Percentiles rank a stretch among this genome's conserved stretches.
Conservation (phyloP, 2,113 vertebrate species). For the Eulemur rufifrons region DNA sequence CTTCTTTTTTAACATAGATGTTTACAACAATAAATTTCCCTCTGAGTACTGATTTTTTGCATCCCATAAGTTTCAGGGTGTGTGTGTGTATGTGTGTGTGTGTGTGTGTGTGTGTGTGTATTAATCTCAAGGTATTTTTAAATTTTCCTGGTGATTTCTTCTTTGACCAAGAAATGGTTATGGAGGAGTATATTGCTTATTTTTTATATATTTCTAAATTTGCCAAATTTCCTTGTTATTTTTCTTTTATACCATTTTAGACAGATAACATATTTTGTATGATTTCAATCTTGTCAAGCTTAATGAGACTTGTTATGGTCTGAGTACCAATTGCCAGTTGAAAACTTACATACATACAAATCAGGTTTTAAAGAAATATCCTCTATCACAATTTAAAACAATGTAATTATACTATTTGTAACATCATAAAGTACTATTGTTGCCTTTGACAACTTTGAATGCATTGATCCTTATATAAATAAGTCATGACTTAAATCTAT, state of each 20-base stretch:
- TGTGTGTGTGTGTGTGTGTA: not conserved
- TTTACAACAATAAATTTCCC: no score
- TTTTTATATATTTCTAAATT: not conserved
- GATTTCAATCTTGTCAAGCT: not conserved
- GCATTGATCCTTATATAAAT: not conserved
- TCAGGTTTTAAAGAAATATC: not conserved
- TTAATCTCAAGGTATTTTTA: not conserved
- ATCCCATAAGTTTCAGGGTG: not conserved
- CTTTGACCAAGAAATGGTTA: not conserved
- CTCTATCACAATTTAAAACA: constrained; percentile 14
- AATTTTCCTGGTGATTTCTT: not conserved
- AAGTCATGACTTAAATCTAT: not conserved
- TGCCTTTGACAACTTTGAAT: not conserved
- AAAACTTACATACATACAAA: not conserved
- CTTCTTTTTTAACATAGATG: no score
- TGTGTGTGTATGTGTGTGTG: no score
- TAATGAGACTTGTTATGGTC: not conserved
- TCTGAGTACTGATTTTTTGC: not conserved
- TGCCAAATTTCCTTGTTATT: not conserved
- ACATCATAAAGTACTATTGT: not conserved
- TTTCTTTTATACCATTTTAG: not conserved
- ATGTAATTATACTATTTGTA: not conserved
- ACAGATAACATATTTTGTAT: not conserved
- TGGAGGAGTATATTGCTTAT: not conserved
- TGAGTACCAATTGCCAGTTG: not conserved